Conservation (phyloP, 2,113 vertebrate genomes). For the Lycocorax pyrrhopterus region DNA sequence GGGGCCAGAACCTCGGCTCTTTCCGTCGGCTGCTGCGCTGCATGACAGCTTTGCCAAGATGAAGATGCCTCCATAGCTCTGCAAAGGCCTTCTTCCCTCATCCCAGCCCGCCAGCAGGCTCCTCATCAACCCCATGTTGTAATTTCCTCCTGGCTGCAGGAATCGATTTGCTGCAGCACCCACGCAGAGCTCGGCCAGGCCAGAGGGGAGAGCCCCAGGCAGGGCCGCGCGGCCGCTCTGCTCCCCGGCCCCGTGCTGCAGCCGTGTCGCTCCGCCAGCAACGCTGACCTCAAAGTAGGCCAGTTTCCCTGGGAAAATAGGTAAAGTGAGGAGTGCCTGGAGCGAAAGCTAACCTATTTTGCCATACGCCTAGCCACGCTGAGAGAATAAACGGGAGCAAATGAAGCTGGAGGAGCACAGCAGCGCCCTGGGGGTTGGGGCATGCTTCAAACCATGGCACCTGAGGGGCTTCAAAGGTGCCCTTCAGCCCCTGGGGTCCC, state of each 20-base stretch:
- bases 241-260: neutral
- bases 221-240: neutral
- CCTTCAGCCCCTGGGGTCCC: rapidly evolving
- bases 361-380: neutral
- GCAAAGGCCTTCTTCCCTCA: neutral
- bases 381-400: neutral
- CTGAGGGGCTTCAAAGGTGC: neutral
- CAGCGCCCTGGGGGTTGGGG: rapidly evolving
- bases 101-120: neutral
- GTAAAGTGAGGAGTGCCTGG: conserved; percentile 4
- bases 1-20: rapidly evolving
- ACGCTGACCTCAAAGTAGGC: conserved; percentile 67
- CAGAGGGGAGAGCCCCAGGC: neutral
- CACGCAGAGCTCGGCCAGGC: neutral
- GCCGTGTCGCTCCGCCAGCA: neutral
- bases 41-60: neutral
- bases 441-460: neutral
- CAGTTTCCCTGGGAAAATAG: conserved; percentile 63
- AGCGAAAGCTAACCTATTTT: conserved; percentile 62
- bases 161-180: neutral
- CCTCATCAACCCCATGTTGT: neutral
- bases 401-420: neutral
- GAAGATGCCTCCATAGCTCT: neutral
- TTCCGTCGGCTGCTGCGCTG: rapidly evolving
- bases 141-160: neutral